Evolutionary conservation across 1,140 invertebrate genomes (phyloP), one percentile per base, ranked within the genome.

Genomic region (Armadillidium nasatum): DNA sequence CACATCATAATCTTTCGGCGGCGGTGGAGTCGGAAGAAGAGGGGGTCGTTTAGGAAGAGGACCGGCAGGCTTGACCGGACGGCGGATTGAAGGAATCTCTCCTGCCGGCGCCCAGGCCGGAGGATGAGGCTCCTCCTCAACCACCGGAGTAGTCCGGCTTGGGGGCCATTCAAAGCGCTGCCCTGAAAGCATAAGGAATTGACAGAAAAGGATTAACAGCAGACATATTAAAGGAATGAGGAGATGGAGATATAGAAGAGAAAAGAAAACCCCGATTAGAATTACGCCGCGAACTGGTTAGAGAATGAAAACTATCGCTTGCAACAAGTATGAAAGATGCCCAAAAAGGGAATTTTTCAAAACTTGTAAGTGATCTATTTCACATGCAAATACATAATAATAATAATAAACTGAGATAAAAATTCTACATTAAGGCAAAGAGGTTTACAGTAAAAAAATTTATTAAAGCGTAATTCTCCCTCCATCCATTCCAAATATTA

Each of bases 1-100:
- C 73, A 68, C 76, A 71, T 80, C 79, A 69, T 80, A 80, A 73
- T 80, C 79, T 75, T 80, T 80, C 43, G 79, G 79, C 46, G 79
- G 79, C 43, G 79, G 79, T 68, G 79, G 79, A 67, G 76, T 80
- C n/a, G 79, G 79, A 46, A 80, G 73, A 60, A 80, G 76, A 75
- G 79, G 79, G 73, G 76, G 75, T 19, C 72, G 73, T 73, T 80
- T 80, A 33, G 79, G 79, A 67, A 69, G 79, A 71, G 79, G 79
- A 60, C 79, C 79, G 67, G 46, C 76, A 11, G 54, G 46, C 45
- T 78, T 69, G 50, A 73, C 75, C 23, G 79, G 79, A 60, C 73
- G 67, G 70, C 73, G 79, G 54, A 80, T 72, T 22, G 75, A 69
- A 60, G 45, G 22, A 43, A 76, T 73, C 67, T 76, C 77, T 50